Conservation (phyloP, 2,888 invertebrate genomes). For the Hypercompe scribonia region DNA sequence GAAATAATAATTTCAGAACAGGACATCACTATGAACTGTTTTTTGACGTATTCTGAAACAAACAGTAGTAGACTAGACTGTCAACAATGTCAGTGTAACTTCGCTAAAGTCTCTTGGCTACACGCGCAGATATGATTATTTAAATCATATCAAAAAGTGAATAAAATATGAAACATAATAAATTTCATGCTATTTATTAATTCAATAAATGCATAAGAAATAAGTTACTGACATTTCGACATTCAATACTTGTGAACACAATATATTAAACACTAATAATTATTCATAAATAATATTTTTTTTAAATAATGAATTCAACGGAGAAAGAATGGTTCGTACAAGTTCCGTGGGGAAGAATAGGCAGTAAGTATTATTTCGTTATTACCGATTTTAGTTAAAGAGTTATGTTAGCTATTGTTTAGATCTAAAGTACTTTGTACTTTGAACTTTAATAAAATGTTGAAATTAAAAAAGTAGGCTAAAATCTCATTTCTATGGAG, state of each 20-base stretch:
- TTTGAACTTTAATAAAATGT: conserved; percentile 16
- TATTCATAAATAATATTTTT: not conserved
- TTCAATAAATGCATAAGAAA: not conserved
- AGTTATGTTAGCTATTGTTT: not conserved
- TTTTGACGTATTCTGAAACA: not conserved
- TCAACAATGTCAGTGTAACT: not conserved
- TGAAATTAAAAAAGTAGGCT: too few relatives aligned
- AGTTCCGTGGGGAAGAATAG: conserved; percentile 79
- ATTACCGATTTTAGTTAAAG: conserved; percentile 15
- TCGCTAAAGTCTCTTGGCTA: not conserved
- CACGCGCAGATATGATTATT: not conserved
- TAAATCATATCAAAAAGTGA: not conserved
- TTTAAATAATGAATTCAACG: conserved; percentile 58
- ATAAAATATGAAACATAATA: not conserved
- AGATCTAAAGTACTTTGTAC: conserved; percentile 18
- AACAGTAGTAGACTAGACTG: not conserved
- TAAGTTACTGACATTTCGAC: not conserved
- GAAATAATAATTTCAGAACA: too few relatives aligned
- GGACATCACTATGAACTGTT: not conserved
- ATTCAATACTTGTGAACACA: not conserved
- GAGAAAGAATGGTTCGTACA: conserved; percentile 82
- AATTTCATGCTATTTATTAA: not conserved
- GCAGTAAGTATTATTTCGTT: conserved; percentile 66
- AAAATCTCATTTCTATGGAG: too few relatives aligned
- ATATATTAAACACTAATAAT: not conserved